phyloP scores from a whole-genome alignment of 2,888 invertebrate species.

The Drosophila colorata region DNA sequence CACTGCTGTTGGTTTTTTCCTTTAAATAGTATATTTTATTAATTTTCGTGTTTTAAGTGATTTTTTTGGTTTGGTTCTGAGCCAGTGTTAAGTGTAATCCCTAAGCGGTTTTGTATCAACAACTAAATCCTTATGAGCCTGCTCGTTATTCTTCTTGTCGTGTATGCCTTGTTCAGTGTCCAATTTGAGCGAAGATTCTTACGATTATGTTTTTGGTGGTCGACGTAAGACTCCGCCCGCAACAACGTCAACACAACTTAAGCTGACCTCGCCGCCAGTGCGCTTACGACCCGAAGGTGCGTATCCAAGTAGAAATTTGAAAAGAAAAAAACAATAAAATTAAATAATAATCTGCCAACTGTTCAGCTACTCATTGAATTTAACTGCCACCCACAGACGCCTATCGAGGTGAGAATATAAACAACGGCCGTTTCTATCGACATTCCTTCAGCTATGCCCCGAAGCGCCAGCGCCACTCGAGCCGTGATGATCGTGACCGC shows the following conservation, averaged over 20 bases:
- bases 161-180: conserved; percentile 81
- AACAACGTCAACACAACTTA: conserved; percentile 85
- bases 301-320: conserved; percentile 7
- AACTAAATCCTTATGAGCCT: conserved; percentile 50
- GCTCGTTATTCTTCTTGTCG: conserved; percentile 53
- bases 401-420: conserved; percentile 83
- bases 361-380: not conserved
- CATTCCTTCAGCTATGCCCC: conserved; percentile 85
- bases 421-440: conserved; percentile 85
- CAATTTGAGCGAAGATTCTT: conserved; percentile 86
- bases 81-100: conserved; percentile 31
- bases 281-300: conserved; percentile 85
- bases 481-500: conserved; percentile 84
- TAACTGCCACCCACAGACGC: conserved; percentile 72
- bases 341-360: too few relatives aligned
- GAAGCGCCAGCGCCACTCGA: conserved; percentile 84
- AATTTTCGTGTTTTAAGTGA: conserved; percentile 9
- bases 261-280: conserved; percentile 86
- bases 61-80: conserved; percentile 8
- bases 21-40: conserved; percentile 1
- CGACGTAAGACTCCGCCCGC: conserved; percentile 85
- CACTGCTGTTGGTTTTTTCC: conserved; percentile 42
- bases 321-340: too few relatives aligned
- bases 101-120: conserved; percentile 37
- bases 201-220: conserved; percentile 86